Percentiles rank a stretch among this genome's conserved stretches.
phyloP scores from a whole-genome alignment of 2,888 invertebrate genomes.

The Lamproptera curius region DNA sequence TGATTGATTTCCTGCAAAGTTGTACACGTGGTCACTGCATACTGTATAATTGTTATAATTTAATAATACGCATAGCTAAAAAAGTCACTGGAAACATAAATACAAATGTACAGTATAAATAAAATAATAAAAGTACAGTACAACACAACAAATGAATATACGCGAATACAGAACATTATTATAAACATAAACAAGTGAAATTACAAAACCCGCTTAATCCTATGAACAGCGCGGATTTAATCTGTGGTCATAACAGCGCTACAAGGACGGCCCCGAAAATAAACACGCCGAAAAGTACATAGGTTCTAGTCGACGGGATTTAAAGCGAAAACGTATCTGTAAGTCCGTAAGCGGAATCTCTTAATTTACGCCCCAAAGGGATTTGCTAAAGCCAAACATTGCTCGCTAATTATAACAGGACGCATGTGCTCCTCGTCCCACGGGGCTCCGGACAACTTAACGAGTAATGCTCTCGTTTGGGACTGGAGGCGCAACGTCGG shows the following conservation, averaged over 20 bases:
- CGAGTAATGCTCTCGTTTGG: constrained; percentile 44
- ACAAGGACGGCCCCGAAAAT: constrained; percentile 21
- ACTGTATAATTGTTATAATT: too few species aligned
- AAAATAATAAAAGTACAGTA: too few species aligned
- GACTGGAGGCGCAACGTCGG: constrained; percentile 24
- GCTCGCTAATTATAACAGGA: constrained; percentile 77
- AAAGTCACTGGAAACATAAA: too few species aligned
- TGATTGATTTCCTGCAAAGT: too few species aligned
- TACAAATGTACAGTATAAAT: too few species aligned
- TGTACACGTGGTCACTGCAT: too few species aligned
- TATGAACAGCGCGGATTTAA: too few species aligned
- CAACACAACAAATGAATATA: too few species aligned
- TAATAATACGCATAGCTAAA: too few species aligned
- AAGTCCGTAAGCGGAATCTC: constrained; percentile 60
- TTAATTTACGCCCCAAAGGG: constrained; percentile 77
- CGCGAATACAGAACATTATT: background rate
- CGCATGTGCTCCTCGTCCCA: constrained; percentile 69
- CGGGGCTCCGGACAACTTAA: constrained; percentile 65
- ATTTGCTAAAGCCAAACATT: constrained; percentile 77
- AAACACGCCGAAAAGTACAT: constrained; percentile 46
- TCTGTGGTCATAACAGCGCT: constrained; percentile 23
- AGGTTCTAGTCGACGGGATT: constrained; percentile 39
- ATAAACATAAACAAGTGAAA: background rate
- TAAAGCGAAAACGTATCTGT: constrained; percentile 45
- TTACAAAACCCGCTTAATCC: too few species aligned